Evolutionary conservation across 2,797 vertebrate genomes (phyloP).

Genomic region (Chrysocyon brachyurus): DNA sequence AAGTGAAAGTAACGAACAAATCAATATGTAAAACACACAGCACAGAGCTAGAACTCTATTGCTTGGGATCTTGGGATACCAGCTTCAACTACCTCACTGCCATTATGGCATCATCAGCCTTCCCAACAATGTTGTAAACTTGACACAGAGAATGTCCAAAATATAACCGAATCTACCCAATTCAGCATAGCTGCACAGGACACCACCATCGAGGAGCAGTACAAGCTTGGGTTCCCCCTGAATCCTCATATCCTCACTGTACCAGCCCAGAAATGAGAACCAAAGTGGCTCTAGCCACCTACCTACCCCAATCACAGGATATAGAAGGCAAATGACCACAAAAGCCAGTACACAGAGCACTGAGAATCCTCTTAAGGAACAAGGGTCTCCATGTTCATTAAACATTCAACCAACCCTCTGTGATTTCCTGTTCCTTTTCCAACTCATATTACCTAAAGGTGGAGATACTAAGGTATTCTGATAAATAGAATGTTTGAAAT

Average conservation of each 20-base stretch:
- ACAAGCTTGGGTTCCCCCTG: rapidly evolving
- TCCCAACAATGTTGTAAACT: not conserved
- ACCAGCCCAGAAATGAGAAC: not conserved
- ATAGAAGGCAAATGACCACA: not conserved
- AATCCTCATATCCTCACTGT: not conserved
- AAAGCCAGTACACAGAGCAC: not conserved
- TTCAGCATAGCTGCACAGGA: rapidly evolving
- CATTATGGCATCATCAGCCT: not conserved
- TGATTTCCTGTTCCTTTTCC: not conserved
- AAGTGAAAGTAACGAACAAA: not conserved
- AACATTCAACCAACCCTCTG: not conserved
- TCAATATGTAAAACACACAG: not conserved
- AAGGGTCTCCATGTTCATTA: not conserved
- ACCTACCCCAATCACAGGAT: not conserved
- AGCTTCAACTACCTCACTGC: not conserved
- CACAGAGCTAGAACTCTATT: not conserved
- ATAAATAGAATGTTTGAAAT: not conserved
- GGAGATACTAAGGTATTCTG: not conserved
- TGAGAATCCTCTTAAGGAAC: not conserved
- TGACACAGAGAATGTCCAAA: not conserved
- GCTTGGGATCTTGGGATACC: not conserved
- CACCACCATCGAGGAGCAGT: rapidly evolving
- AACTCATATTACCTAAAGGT: not conserved
- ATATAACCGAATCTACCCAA: not conserved
- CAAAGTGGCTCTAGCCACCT: not conserved